Evolutionary conservation across 2,797 vertebrate genomes (phyloP), one percentile per base, ranked within the genome.

Genomic region (Pelobates cultripes): DNA sequence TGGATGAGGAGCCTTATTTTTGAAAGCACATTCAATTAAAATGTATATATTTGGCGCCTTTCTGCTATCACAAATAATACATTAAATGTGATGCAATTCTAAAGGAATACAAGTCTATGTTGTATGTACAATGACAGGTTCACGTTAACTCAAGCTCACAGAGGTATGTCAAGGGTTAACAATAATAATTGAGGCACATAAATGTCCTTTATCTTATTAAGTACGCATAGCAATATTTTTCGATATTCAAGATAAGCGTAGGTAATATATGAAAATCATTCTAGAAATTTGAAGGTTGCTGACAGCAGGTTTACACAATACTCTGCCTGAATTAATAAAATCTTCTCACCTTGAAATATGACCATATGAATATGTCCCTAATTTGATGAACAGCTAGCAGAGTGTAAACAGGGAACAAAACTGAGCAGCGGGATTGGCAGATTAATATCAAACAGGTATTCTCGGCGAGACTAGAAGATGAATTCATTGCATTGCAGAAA

Each of bases 291-390:
- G 55, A 57, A 12, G 55, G 14, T 12, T 57, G 55, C 55, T 57
- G 55, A 57, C 55, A 57, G 55, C 9, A 57, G 55, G 55, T 57
- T 66, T 7, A 66, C 63, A 66, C 63, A 66, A 66, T 41, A 6
- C 15, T 66, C 6, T 66, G 63, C 28, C 60, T 73, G 53, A 78
- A 15, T n/a, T 84, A 70, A 17, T 61, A 78, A 78, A 80, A 67
- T 75, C 63, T 14, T 76, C 73, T 80, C 60, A 44, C 17, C 83
- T 75, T 77, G 40, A 80, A 80, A 69, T 53, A 43, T 44, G 60
- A 43, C 4, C 51, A 10, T 15, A 53, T 12, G 44, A 68, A 28
- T 64, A 70, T 43, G 60, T 68, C 70, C 41, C 60, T 66, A 73
- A 73, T 73, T 41, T 47, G 55, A 73, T 44, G 55, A 57, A 57